These are phyloP conservation scores for Piaya cayana DNA, from an alignment of 2,113 vertebrate genomes.

Conservation along the genomic window DNA sequence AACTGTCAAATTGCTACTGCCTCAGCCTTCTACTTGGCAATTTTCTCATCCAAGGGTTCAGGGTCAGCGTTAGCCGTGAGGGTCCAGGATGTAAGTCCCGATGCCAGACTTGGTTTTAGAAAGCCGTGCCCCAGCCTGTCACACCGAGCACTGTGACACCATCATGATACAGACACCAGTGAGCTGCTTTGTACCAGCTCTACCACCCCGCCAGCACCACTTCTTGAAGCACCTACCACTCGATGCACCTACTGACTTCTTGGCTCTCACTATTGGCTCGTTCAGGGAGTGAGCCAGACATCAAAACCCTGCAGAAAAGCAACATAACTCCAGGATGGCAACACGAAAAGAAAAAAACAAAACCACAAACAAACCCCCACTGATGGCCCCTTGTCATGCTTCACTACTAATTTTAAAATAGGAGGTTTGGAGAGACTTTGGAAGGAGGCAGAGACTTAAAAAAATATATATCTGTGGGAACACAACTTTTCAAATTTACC, in stretches of 20 bases:
- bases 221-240: background rate
- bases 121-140: too few relatives aligned
- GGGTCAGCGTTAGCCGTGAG: background rate
- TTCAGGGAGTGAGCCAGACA: background rate
- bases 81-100: background rate
- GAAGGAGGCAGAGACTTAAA: constrained; percentile 12
- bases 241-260: background rate
- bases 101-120: background rate
- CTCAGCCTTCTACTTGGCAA: background rate
- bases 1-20: background rate
- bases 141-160: background rate
- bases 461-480: constrained; percentile 36
- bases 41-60: background rate
- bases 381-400: background rate
- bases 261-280: background rate
- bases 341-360: background rate
- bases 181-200: background rate
- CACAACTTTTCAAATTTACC: background rate
- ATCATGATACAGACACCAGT: background rate
- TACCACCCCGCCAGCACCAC: background rate
- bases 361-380: background rate
- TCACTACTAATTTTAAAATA: background rate
- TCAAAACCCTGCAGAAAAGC: background rate
- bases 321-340: background rate
- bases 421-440: constrained; percentile 8